phyloP scores from a whole-genome alignment of 1,140 invertebrate genomes.

The Ganaspis sp. region DNA sequence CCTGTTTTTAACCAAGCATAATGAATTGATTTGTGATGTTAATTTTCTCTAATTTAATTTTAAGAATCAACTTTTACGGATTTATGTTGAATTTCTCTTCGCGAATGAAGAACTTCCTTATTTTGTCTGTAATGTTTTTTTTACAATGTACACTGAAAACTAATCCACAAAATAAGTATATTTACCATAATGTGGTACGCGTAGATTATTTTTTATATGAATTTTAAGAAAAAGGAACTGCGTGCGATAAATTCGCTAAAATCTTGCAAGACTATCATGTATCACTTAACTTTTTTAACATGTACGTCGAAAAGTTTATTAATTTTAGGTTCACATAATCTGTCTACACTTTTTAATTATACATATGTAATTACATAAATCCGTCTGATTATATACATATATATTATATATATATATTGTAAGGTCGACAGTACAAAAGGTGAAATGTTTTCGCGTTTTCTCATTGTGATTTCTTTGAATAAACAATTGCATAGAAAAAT shows the following conservation, averaged over 20 bases:
- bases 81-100: neutral
- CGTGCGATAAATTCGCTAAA: neutral
- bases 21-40: neutral
- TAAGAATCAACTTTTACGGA: neutral
- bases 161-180: neutral
- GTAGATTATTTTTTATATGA: constrained; percentile 28
- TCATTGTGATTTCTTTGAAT: constrained; percentile 33
- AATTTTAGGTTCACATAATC: neutral
- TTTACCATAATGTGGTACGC: neutral
- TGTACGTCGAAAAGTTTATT: neutral
- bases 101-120: neutral
- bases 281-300: neutral
- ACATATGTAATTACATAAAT: neutral
- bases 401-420: constrained; percentile 46
- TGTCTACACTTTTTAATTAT: constrained; percentile 6
- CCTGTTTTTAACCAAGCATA: no score
- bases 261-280: neutral
- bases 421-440: constrained; percentile 44
- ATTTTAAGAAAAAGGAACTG: constrained; percentile 7
- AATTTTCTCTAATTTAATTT: neutral
- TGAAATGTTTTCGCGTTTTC: constrained; percentile 21
- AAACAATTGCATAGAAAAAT: constrained; percentile 24
- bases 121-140: neutral
- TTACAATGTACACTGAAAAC: neutral
- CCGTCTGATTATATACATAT: neutral